Conservation (phyloP, 2,888 invertebrate species). For the Monopis laevigella region DNA sequence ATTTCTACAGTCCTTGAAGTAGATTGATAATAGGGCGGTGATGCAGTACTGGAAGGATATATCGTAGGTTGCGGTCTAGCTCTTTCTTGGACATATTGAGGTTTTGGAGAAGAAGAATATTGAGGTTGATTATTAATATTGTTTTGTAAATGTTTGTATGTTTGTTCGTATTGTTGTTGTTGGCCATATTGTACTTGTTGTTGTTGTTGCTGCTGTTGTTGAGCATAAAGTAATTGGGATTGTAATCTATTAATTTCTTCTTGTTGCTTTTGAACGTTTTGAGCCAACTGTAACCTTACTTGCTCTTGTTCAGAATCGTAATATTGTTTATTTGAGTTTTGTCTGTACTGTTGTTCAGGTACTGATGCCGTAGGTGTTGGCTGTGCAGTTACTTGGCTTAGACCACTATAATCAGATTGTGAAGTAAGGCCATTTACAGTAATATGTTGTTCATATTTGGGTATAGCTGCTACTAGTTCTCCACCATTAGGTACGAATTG, state of each 20-base stretch:
- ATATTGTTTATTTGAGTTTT: conserved; percentile 29
- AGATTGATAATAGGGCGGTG: conserved; percentile 48
- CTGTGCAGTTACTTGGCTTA: conserved; percentile 27
- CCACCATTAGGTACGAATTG: conserved; percentile 72
- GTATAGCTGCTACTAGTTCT: conserved; percentile 78
- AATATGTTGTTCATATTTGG: conserved; percentile 83
- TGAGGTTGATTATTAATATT: conserved; percentile 35
- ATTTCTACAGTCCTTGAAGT: conserved; percentile 56
- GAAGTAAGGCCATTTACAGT: conserved; percentile 57
- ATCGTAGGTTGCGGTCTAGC: conserved; percentile 35
- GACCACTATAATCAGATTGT: conserved; percentile 33
- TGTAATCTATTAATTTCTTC: conserved; percentile 25
- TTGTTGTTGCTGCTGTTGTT: conserved; percentile 25
- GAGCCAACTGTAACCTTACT: conserved; percentile 11
- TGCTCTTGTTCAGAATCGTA: conserved; percentile 49
- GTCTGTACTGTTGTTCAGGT: conserved; percentile 28
- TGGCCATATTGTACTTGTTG: conserved; percentile 3
- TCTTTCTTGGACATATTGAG: conserved; percentile 50
- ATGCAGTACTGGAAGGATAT: conserved; percentile 36
- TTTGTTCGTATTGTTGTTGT: conserved; percentile 22
- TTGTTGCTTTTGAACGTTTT: conserved; percentile 29
- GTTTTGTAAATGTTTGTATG: conserved; percentile 26
- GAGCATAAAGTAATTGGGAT: conserved; percentile 33
- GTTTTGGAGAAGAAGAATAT: conserved; percentile 37
- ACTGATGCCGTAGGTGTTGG: conserved; percentile 14